phyloP scores from a whole-genome alignment of 1,140 invertebrate species.

The Caenorhabditis brenneri region DNA sequence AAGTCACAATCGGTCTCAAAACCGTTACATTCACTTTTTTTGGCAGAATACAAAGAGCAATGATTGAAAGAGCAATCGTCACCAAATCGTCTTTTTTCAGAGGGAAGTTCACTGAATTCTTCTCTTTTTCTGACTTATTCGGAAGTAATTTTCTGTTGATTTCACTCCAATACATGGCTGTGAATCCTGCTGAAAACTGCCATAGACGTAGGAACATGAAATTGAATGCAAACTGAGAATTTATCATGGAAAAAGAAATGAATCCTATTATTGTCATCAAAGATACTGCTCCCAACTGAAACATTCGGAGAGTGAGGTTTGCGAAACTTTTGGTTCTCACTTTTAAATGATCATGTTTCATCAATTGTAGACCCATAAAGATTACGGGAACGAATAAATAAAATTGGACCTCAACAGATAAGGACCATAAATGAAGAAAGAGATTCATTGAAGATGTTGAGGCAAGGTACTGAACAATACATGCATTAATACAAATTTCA shows the following conservation, averaged over 20 bases:
- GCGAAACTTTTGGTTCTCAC: not conserved
- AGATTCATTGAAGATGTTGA: not conserved
- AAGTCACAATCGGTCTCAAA: not conserved
- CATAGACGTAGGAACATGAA: conserved; percentile 3
- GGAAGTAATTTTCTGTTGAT: not conserved
- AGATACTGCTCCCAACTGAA: not conserved
- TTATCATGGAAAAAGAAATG: not conserved
- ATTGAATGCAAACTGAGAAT: conserved; percentile 14
- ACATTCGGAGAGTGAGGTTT: not conserved
- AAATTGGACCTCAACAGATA: conserved; percentile 13
- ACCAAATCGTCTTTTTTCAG: not conserved
- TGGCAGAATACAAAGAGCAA: not conserved
- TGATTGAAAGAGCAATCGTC: not conserved
- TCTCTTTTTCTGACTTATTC: not conserved
- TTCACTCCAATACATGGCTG: not conserved
- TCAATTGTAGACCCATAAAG: not conserved
- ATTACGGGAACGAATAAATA: conserved; percentile 10
- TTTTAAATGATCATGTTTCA: not conserved
- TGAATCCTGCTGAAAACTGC: conserved; percentile 36
- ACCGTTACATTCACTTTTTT: not conserved
- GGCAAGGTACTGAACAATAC: not conserved
- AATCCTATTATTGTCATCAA: not conserved
- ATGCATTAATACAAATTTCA: not conserved
- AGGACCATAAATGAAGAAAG: conserved; percentile 11
- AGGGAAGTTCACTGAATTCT: not conserved